Conservation (phyloP, 2,113 vertebrate species). For the Eublepharis macularius region DNA sequence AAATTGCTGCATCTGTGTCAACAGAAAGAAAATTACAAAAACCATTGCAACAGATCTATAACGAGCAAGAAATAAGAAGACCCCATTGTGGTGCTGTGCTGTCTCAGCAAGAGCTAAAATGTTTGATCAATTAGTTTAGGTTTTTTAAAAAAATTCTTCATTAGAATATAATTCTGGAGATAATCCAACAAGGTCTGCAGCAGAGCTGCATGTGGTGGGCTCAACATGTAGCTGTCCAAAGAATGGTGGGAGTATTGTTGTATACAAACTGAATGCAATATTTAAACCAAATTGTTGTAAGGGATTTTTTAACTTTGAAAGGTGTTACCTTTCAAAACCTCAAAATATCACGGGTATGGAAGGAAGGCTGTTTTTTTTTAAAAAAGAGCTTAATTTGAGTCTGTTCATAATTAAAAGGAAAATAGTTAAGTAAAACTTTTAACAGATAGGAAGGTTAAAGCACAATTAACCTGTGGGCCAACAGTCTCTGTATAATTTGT, state of each 20-base stretch:
- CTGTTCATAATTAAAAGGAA: neutral
- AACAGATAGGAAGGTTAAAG: neutral
- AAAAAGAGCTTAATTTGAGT: neutral
- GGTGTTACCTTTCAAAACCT: neutral
- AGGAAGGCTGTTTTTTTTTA: neutral
- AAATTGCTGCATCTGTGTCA: neutral
- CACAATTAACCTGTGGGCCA: neutral
- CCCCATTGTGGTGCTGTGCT: neutral
- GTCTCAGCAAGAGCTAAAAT: neutral
- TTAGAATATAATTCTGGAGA: neutral
- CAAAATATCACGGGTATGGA: neutral
- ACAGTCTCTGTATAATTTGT: neutral
- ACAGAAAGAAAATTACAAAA: neutral
- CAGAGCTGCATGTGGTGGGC: neutral
- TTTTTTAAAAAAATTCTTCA: neutral
- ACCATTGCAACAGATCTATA: too few relatives aligned
- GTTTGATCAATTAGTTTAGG: neutral
- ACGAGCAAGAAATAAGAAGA: neutral
- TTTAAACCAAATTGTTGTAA: neutral
- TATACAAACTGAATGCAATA: neutral
- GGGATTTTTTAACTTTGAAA: neutral
- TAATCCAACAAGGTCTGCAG: neutral
- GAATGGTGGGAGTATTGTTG: neutral
- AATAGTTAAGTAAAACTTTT: neutral
- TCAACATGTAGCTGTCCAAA: neutral